Conservation (phyloP, 1,140 invertebrate genomes). For the Neodiprion virginianus region DNA sequence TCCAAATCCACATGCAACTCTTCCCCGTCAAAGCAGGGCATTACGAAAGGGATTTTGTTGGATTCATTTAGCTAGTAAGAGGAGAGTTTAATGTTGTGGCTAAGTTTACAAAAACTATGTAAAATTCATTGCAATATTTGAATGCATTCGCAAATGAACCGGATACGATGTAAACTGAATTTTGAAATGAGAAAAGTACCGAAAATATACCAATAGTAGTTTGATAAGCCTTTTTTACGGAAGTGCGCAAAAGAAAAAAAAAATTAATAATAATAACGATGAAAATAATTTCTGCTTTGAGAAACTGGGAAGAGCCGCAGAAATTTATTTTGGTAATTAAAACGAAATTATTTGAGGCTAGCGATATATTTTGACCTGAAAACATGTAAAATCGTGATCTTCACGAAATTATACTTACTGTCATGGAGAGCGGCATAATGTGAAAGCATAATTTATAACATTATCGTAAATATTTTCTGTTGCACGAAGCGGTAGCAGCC, state of each 20-base stretch:
- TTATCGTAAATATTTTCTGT: not conserved
- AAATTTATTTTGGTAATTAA: too few species aligned
- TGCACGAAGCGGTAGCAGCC: not conserved
- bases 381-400: too few species aligned
- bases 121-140: not conserved
- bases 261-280: too few species aligned
- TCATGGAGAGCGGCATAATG: not conserved
- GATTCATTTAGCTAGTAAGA: not conserved
- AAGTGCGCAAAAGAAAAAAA: too few species aligned
- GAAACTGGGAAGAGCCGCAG: too few species aligned
- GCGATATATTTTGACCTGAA: too few species aligned
- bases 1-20: conserved; percentile 1
- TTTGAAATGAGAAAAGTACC: too few species aligned
- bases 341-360: too few species aligned
- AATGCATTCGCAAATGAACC: not conserved
- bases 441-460: not conserved
- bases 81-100: not conserved
- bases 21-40: conserved; percentile 3
- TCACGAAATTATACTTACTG: not conserved
- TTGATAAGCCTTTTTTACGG: too few species aligned
- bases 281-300: too few species aligned
- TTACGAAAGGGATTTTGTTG: not conserved
- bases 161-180: too few species aligned
- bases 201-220: too few species aligned
- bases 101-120: not conserved